These are phyloP conservation scores for Thera britannica DNA, from an alignment of 2,888 invertebrate genomes.

Conservation along the genomic window DNA sequence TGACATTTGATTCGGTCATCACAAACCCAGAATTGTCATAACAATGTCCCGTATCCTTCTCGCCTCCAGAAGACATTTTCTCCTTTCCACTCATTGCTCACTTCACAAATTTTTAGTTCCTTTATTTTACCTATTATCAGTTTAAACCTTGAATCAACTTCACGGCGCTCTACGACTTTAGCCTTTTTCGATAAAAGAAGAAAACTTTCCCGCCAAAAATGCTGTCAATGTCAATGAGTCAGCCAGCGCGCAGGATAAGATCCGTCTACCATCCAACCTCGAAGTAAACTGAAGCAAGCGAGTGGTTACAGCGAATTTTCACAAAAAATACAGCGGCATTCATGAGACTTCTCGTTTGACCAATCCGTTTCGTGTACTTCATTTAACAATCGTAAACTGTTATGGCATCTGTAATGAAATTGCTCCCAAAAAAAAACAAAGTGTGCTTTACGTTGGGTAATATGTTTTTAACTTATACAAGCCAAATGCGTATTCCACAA, in stretches of 20 bases:
- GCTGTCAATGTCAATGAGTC: constrained; percentile 41
- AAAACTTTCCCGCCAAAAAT: constrained; percentile 52
- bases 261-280: constrained; percentile 35
- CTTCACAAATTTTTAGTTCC: background rate
- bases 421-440: constrained; percentile 13
- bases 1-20: constrained; percentile 67
- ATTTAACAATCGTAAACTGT: constrained; percentile 15
- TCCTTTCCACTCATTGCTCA: background rate
- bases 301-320: constrained; percentile 29
- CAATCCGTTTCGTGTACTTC: constrained; percentile 16
- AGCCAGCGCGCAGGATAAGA: constrained; percentile 29
- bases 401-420: constrained; percentile 21
- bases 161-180: background rate
- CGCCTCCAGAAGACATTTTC: constrained; percentile 44
- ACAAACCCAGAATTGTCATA: constrained; percentile 74
- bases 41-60: constrained; percentile 56
- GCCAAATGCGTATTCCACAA: background rate
- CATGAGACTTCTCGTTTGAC: constrained; percentile 26
- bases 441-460: background rate
- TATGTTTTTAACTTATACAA: too few relatives aligned
- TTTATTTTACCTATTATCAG: background rate
- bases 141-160: background rate
- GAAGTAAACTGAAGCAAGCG: constrained; percentile 36
- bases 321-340: constrained; percentile 32
- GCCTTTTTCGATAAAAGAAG: constrained; percentile 15